Evolutionary conservation across 2,797 vertebrate species (phyloP).

Genomic region (Galago senegalensis): DNA sequence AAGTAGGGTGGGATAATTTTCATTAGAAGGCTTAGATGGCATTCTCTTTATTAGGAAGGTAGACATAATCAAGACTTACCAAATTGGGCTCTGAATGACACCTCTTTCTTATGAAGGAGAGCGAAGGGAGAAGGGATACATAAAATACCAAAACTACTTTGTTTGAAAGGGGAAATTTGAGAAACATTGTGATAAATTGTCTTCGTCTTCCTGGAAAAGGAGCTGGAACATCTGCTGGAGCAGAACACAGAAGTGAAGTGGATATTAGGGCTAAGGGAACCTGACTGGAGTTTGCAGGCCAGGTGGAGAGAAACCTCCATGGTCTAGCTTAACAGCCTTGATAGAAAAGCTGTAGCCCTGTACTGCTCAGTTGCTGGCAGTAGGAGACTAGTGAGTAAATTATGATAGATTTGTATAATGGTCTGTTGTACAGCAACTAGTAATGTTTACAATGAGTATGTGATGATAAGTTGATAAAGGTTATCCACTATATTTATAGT

Average conservation of each 20-base stretch:
- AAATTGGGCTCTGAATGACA: conserved; percentile 12
- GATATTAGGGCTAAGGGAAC: background rate
- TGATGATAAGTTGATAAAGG: background rate
- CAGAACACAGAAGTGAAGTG: background rate
- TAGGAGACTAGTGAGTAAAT: background rate
- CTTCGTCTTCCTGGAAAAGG: background rate
- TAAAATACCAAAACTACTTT: background rate
- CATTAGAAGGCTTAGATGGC: background rate
- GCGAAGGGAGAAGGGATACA: background rate
- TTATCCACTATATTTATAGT: background rate
- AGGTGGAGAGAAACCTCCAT: background rate
- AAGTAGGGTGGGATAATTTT: background rate
- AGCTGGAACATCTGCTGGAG: background rate
- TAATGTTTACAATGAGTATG: background rate
- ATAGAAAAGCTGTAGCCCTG: background rate
- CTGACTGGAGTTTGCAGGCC: no score
- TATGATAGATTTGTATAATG: background rate
- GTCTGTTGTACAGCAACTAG: background rate
- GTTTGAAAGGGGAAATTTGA: conserved; percentile 29
- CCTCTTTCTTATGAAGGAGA: background rate
- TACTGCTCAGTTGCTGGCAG: background rate
- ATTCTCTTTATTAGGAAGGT: background rate
- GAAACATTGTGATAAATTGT: background rate
- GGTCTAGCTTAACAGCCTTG: background rate
- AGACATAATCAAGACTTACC: background rate